Evolutionary conservation across 2,797 vertebrate species (phyloP), one percentile per base, ranked within the genome.

Genomic region (Ateles fusciceps): DNA sequence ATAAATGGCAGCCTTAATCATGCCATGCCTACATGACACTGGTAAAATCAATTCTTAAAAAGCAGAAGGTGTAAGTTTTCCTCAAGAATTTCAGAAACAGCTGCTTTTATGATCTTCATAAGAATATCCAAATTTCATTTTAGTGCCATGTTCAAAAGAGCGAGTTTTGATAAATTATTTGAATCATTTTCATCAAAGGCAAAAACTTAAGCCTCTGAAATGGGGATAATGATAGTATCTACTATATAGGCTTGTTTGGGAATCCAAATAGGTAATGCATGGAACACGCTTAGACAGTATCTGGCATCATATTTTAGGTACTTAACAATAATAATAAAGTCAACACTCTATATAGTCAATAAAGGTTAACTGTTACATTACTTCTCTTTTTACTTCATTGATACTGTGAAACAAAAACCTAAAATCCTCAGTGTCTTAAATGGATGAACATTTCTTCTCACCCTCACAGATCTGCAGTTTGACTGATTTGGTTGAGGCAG

Each of bases 151-250:
- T 61, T 95, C 94, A 89, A 91, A 91, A 94, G 78, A 3, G 11
- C 30, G 39, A 46, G 28, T 89, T 93, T 76, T 55, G 50, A 95
- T 93, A 36, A 91, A 96, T 50, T 84, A 81, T 80, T 91, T 48
- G 83, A 79, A 93, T 89, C 39, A 93, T 94, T 91, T 92, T 85
- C 44, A 91, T 89, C 68, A 83, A 93, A 86, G 71, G 46, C 64
- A 91, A 89, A 91, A 46, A 28, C 33, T 1, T 36, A 84, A 71
- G 46, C 12, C 6, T 83, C 26, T 68, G 59, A 81, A 93, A 64
- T 30, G 7, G 46, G 91, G 21, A 55, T 44, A 80, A 83, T 91
- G 9, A 42, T 64, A 79, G 61, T 68, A 71, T 64, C 8, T 95
- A 48, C 24, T 68, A 78, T 26, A 84, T 14, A 75, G 85, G 2